Percentiles rank a stretch among this genome's conserved stretches.
These are phyloP conservation scores for Achlya flavicornis DNA, from an alignment of 2,888 invertebrate genomes.

Conservation along the genomic window DNA sequence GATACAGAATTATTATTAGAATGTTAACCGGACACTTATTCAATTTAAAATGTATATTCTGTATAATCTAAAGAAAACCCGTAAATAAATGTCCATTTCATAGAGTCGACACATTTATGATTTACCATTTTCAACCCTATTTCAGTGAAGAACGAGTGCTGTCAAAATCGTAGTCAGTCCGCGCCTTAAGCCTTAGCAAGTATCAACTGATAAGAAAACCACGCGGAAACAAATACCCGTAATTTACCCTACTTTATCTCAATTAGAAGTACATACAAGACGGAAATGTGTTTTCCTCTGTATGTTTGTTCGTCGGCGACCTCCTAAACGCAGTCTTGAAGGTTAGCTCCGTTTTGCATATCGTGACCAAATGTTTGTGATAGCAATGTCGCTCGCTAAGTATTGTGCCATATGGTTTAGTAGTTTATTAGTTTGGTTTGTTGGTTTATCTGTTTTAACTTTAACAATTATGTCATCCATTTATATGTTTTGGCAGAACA, in stretches of 20 bases:
- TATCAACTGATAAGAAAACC: background rate
- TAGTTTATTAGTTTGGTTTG: background rate
- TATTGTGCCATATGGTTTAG: background rate
- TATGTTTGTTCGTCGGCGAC: background rate
- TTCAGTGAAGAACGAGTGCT: too few relatives aligned
- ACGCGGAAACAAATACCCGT: background rate
- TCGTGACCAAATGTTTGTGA: background rate
- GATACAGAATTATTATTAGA: too few relatives aligned
- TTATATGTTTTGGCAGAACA: too few relatives aligned
- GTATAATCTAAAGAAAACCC: too few relatives aligned
- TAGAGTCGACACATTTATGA: too few relatives aligned
- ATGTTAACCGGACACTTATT: too few relatives aligned
- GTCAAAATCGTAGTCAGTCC: too few relatives aligned
- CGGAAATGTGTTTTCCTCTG: slow-evolving; percentile 5
- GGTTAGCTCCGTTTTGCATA: slow-evolving; percentile 1
- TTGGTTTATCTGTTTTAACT: background rate
- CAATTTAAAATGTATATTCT: too few relatives aligned
- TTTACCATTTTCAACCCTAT: too few relatives aligned
- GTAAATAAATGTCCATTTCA: too few relatives aligned
- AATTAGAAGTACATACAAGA: slow-evolving; percentile 4
- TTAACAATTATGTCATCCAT: background rate
- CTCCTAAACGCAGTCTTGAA: slow-evolving; percentile 6
- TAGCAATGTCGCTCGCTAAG: background rate
- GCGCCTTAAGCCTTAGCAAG: too few relatives aligned
- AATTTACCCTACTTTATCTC: slow-evolving; percentile 6